These are phyloP conservation scores for Anser cygnoides DNA, from an alignment of 2,113 vertebrate genomes.

Conservation along the genomic window DNA sequence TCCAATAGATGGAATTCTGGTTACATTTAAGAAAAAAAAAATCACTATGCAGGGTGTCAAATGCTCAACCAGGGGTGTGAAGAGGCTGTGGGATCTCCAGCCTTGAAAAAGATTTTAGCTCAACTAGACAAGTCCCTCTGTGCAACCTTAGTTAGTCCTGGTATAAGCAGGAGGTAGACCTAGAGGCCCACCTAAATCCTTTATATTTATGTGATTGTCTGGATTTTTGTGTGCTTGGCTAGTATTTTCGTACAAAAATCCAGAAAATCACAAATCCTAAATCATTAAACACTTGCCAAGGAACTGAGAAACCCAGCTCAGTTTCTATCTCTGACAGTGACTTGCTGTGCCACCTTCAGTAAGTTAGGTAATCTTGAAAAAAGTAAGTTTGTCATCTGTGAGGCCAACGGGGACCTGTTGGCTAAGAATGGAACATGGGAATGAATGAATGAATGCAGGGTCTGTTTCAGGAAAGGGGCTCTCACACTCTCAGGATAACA, in stretches of 20 bases:
- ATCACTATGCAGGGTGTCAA: background rate
- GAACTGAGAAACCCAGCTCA: background rate
- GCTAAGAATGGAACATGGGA: background rate
- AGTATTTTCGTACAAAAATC: background rate
- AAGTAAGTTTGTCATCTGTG: background rate
- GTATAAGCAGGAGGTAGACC: background rate
- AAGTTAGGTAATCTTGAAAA: background rate
- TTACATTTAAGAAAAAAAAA: background rate
- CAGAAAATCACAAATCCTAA: no score
- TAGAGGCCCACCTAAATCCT: background rate
- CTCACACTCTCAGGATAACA: background rate
- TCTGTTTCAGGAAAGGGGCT: background rate
- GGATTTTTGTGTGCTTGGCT: background rate
- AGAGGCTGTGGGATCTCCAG: background rate
- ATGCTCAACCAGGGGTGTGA: background rate
- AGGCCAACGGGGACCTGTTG: background rate
- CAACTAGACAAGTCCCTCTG: background rate
- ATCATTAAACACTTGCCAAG: background rate
- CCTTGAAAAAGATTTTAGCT: background rate
- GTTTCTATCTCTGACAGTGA: background rate
- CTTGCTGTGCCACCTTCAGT: background rate
- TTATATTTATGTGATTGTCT: background rate
- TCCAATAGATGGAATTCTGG: background rate
- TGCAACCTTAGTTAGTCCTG: background rate
- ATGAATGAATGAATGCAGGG: background rate